Base-by-base conservation (phyloP, 35 echinoderm and acorn worm genomes). In the Diadema setosum region DNA sequence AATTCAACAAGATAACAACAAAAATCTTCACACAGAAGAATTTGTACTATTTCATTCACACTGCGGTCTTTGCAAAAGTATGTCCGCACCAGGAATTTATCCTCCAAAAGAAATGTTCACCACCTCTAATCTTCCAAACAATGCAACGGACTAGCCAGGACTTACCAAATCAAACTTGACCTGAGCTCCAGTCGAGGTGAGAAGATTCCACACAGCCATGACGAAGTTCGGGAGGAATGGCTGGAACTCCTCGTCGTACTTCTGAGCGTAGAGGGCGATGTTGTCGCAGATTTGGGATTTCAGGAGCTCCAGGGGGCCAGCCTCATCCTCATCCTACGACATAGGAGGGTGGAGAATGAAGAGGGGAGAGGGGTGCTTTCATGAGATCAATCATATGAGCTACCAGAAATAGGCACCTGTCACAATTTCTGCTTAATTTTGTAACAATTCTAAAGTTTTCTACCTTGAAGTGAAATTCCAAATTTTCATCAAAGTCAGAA, bases 261-360 rank as follows among this genome's bases (percentile, higher is more conserved):
- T 97, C 88, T 97, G 95, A 2, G 95, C 95, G 69, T 97, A 97
- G 42, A 97, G 87, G 27, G 95, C 70, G 24, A 93, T 39, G 45
- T 97, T 97, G 60, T 97, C 95, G 63, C 95, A 97, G 60, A 97
- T 93, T 55, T 97, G 95, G 8, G 95, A 97, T 42, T 93, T 93
- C 20, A 97, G 84, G 20, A 87, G 39, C 67, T 97, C 95, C 48
- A 97, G 61, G 4, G 95, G 87, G 12, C 95, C 95, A 23, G 91
- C 91, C 23, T 97, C 91, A 78, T 97, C 94, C 37, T 89, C 86
- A 87, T 70, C 75, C 94, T 97, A 48, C 1, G 18, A 32, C 15
- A 34, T 16, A 16, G 2, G 21, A 33, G 16, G 32, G 32, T 25
- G 7, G 18, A 67, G 21, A 67, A 33, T 67, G 15, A 16, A 67